These are phyloP conservation scores for Heliangelus exortis DNA, from an alignment of 2,797 vertebrate genomes.

Conservation along the genomic window DNA sequence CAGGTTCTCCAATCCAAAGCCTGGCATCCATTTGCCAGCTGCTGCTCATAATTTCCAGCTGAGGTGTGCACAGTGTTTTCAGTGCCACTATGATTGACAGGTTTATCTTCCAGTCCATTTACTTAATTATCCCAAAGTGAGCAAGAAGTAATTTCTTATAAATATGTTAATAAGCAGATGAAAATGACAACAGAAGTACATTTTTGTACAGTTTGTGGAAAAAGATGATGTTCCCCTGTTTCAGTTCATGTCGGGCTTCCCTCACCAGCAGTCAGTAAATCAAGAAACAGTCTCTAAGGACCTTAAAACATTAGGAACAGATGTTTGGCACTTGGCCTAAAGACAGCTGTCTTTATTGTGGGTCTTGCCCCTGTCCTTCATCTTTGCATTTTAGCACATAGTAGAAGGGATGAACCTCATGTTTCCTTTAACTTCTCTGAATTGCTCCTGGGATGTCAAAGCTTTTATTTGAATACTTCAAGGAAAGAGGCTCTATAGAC, in stretches of 20 bases:
- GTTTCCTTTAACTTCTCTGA: background rate
- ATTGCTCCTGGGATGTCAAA: background rate
- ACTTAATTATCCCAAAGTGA: constrained; percentile 52
- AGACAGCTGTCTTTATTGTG: background rate
- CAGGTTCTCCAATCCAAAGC: background rate
- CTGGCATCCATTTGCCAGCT: background rate
- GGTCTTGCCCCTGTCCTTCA: background rate
- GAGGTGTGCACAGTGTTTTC: background rate
- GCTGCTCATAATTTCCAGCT: background rate
- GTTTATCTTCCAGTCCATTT: constrained; percentile 64
- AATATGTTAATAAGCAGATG: constrained; percentile 38
- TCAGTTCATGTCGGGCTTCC: background rate
- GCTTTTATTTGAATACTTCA: background rate
- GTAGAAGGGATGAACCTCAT: background rate
- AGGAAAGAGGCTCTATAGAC: background rate
- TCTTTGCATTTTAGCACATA: fast-evolving
- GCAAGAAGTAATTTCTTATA: constrained; percentile 43
- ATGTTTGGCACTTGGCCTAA: background rate
- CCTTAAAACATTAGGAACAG: background rate
- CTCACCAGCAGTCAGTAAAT: background rate
- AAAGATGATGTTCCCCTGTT: background rate
- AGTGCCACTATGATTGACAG: constrained; percentile 13
- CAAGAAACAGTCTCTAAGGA: background rate
- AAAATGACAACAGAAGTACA: constrained; percentile 26
- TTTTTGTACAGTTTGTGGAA: background rate